These are phyloP conservation scores for Aquatica leii DNA, from an alignment of 2,888 invertebrate genomes.

Conservation along the genomic window DNA sequence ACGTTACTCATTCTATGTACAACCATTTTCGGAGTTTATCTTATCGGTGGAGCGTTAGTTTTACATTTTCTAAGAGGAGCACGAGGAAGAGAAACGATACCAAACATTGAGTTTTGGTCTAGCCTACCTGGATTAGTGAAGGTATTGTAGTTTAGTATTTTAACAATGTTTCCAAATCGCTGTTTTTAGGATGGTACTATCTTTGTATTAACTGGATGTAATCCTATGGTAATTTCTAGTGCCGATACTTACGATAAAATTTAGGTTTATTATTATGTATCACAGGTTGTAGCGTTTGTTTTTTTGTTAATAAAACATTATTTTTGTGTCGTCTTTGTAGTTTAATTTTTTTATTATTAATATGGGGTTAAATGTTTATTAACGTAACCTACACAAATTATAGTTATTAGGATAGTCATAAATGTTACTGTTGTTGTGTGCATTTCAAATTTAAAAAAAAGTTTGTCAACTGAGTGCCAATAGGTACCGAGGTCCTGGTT, in stretches of 20 bases:
- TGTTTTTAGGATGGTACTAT: conserved; percentile 71
- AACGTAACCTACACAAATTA: no score
- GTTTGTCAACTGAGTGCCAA: no score
- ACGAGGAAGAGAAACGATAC: conserved; percentile 75
- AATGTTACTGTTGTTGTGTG: no score
- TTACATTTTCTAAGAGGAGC: conserved; percentile 76
- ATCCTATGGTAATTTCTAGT: conserved; percentile 55
- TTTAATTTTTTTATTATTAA: no score
- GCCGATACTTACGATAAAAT: conserved; percentile 64
- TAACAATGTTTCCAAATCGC: conserved; percentile 3
- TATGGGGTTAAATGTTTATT: no score
- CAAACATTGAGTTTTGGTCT: conserved; percentile 77
- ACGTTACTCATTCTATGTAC: conserved; percentile 71
- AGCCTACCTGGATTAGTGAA: conserved; percentile 73
- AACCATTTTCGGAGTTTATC: conserved; percentile 66
- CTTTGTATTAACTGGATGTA: conserved; percentile 69
- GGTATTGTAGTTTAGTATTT: conserved; percentile 59
- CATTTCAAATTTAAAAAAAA: no score
- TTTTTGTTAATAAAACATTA: conserved; percentile 3
- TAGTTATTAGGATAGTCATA: no score
- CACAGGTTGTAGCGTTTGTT: no score
- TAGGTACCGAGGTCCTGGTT: no score
- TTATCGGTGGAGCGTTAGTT: conserved; percentile 71
- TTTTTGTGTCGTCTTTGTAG: no score
- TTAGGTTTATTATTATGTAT: conserved; percentile 53